Base-by-base conservation (phyloP, 2,113 vertebrate genomes). In the Echinops telfairi region DNA sequence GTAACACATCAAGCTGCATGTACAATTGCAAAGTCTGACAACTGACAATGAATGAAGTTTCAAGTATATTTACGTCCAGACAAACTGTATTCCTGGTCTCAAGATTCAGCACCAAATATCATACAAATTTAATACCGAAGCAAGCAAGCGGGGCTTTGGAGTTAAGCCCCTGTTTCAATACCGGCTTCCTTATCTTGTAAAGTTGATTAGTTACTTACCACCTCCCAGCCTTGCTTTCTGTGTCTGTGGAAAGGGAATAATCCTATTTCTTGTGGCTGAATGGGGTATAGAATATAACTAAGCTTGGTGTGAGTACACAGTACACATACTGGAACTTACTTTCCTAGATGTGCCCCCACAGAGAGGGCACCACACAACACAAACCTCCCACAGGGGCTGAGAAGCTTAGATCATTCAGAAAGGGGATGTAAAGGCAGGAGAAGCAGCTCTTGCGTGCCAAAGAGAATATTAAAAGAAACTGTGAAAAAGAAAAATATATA, bases 381-480 rank as follows among this genome's bases (percentile, higher is more conserved):
- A 60, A 62, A 29, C 80, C 19, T 62, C 64, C 29, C 12, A 40
- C 12, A 5, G 88, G 12, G 12, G 27, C 10, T 62, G 27, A 81
- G 43, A 87, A 83, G 10, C 58, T 53, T 81, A 38, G 88, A 62
- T 58, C 10, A 77, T 3, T n/a, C 19, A 94, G 5, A 33, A 33
- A 80, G 84, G 3, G 10, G 81, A 93, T 81, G 62, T 20, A 1
- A 22, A 22, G 22, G 14, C 11, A 22, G 73, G 10, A 17, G 14
- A 94, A 91, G 40, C 58, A 94, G 92, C 70, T 22, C 3, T 86
- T 80, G 89, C 70, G 15, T 8, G 29, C n/a, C 60, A 81, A 89
- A 88, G 73, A 73, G 57, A 71, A 53, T 57, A 93, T 33, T 38
- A 87, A 4, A 57, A 90, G 23, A 78, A 83, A 92, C 11, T 81